Percentiles rank a stretch among this genome's conserved stretches.
Evolutionary conservation across 2,888 invertebrate species (phyloP).

Genomic region (Hyles lineata): DNA sequence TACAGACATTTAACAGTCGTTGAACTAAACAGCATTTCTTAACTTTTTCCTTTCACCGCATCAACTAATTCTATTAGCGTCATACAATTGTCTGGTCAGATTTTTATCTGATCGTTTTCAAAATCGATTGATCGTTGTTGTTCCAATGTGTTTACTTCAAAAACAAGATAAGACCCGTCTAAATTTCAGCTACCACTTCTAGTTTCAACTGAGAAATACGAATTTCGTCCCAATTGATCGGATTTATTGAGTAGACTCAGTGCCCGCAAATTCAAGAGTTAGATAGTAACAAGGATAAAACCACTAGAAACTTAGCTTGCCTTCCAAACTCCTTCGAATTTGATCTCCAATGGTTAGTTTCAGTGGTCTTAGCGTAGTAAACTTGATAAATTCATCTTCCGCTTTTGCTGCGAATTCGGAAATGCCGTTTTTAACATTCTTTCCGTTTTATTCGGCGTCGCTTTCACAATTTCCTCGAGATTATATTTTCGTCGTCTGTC

Average conservation of each 20-base stretch:
- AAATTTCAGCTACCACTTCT: neutral
- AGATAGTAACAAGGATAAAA: neutral
- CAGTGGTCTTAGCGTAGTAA: neutral
- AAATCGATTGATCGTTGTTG: neutral
- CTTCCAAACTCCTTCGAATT: neutral
- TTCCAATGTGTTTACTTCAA: neutral
- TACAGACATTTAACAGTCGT: neutral
- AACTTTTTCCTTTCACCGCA: neutral
- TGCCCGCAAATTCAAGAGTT: constrained; percentile 6
- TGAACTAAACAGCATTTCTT: neutral
- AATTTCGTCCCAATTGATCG: neutral
- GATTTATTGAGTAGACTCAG: neutral
- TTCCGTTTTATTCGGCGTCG: no score
- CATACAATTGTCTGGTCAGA: neutral
- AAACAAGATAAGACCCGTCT: neutral
- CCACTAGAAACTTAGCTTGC: neutral
- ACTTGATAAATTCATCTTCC: no score
- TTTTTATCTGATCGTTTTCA: neutral
- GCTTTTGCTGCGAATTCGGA: no score
- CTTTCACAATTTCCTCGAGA: no score
- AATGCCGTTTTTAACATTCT: no score
- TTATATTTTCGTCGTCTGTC: no score
- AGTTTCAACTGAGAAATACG: neutral
- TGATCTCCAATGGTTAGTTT: neutral
- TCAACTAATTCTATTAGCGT: neutral